Base-by-base conservation (phyloP, 2,797 vertebrate species). In the Fringilla coelebs region DNA sequence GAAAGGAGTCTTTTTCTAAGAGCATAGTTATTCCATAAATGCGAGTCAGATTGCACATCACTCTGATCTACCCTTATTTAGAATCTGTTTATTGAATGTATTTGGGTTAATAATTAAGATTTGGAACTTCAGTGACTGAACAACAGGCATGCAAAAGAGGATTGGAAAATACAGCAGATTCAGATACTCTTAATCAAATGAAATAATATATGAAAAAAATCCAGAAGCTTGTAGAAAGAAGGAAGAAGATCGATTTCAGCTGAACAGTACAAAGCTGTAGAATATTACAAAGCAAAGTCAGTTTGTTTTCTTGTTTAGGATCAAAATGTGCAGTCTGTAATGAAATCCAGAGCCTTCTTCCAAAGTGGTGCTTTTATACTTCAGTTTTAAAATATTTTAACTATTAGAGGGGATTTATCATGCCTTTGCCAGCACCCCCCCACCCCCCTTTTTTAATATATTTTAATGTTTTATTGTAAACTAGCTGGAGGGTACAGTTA, bases 71-170 rank as follows among this genome's bases (percentile, higher is more conserved):
- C 86, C 93, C 94, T 96, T 96, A 96, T 97, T 98, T 97, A 97
- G 95, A 97, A 96, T 94, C 90, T 96, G 92, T 95, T 97, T 97
- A 96, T 97, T 96, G 90, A 96, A 94, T 97, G 89, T 95, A 94
- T 95, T 96, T 97, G 93, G 93, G 94, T 96, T 92, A 97, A 92
- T 96, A 97, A 97, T 97, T 96, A 97, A 95, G 94, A 96, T 96
- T 97, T 97, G 95, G 90, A 95, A 94, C 97, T 97, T 96, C 84
- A 88, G 73, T 94, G 90, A 71, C 88, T 96, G 93, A 97, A 97
- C 93, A 96, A 96, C 95, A 96, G 90, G 61, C 94, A 95, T 5
- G 38, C 76, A 90, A 93, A 97, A 97, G 82, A 96, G 40, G n/a
- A 48, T 34, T 94, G 88, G 26, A 96, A 96, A 95, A 90, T 92